These are phyloP conservation scores for Sciurus carolinensis DNA, from an alignment of 2,797 vertebrate species.

Conservation along the genomic window DNA sequence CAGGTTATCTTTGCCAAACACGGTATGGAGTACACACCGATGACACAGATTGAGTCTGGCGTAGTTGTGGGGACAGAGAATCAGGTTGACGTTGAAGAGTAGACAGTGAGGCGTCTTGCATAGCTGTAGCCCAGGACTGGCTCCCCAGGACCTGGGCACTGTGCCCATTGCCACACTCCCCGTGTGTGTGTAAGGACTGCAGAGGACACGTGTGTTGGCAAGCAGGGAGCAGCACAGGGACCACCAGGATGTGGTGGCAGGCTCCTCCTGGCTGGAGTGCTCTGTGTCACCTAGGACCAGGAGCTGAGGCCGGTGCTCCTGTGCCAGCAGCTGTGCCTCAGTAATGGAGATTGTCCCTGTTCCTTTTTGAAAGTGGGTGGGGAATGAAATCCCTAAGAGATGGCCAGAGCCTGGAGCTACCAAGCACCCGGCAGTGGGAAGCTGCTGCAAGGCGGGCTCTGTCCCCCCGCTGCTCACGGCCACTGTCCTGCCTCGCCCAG, in stretches of 20 bases:
- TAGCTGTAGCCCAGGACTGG: neutral
- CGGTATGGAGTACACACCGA: neutral
- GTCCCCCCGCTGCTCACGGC: rapidly evolving
- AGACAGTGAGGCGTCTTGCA: neutral
- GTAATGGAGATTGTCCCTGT: neutral
- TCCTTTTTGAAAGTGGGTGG: neutral
- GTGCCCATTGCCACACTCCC: neutral
- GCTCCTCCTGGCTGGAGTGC: neutral
- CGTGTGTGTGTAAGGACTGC: neutral
- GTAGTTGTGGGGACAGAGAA: neutral
- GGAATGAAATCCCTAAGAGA: neutral
- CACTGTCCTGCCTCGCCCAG: neutral
- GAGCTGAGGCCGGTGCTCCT: rapidly evolving
- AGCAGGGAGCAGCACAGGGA: neutral
- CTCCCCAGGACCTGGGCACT: neutral
- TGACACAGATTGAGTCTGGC: neutral
- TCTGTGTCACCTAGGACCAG: rapidly evolving
- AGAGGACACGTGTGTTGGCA: neutral
- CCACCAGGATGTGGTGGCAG: neutral
- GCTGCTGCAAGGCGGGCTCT: neutral
- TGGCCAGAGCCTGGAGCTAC: rapidly evolving
- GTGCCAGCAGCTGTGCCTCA: neutral
- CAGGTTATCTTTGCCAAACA: neutral
- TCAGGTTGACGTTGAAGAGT: neutral
- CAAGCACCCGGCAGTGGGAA: rapidly evolving